Conservation (phyloP, 2,888 invertebrate species). For the Drosophila fulvimacula region DNA sequence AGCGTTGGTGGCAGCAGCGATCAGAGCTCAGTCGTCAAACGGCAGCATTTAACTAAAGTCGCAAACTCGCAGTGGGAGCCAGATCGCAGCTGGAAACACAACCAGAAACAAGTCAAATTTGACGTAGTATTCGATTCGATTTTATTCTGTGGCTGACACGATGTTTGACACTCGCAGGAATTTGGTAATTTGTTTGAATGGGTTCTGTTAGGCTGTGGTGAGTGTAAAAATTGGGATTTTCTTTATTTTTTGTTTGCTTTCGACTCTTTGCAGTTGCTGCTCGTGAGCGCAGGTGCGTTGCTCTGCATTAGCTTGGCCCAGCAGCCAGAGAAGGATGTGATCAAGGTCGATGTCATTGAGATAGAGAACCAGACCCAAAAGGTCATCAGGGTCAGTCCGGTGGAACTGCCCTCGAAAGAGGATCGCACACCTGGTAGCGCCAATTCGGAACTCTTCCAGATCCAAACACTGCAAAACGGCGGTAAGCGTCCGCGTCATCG, state of each 20-base stretch:
- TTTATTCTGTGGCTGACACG: constrained; percentile 21
- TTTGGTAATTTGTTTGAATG: constrained; percentile 64
- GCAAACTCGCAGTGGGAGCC: constrained; percentile 57
- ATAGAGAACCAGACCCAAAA: constrained; percentile 79
- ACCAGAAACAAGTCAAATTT: constrained; percentile 22
- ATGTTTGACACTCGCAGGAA: constrained; percentile 60
- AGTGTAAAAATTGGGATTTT: neutral
- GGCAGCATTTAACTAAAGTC: constrained; percentile 76
- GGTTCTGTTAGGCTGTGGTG: constrained; percentile 2
- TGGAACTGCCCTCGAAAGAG: constrained; percentile 72
- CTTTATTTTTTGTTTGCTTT: constrained; percentile 10
- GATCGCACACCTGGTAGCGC: constrained; percentile 54
- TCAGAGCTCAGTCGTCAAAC: constrained; percentile 69
- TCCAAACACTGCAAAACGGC: constrained; percentile 70
- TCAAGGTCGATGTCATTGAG: constrained; percentile 80
- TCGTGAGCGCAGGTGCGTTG: constrained; percentile 17
- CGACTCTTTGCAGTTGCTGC: constrained; percentile 31
- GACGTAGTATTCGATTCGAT: constrained; percentile 21
- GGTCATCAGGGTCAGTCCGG: constrained; percentile 81
- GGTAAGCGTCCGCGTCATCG: constrained; percentile 43
- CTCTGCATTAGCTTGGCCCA: constrained; percentile 14
- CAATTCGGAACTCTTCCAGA: constrained; percentile 81
- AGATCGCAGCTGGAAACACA: constrained; percentile 38
- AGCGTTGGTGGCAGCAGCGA: constrained; percentile 51
- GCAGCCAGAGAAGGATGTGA: constrained; percentile 45